A percentile compares a stretch with the other conserved stretches of the same genome.
Conservation (phyloP, 2,888 invertebrate species). For the Thumatha senex region DNA sequence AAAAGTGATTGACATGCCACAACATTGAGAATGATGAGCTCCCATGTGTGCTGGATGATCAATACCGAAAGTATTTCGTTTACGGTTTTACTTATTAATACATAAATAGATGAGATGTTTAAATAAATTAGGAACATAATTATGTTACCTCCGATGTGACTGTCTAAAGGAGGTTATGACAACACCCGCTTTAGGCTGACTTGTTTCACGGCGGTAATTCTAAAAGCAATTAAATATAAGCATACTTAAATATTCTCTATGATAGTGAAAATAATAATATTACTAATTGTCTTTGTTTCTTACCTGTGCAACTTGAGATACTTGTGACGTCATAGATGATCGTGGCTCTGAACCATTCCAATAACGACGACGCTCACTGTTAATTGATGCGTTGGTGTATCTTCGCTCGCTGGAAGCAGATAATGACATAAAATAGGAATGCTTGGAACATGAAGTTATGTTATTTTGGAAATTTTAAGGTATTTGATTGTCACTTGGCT, state of each 20-base stretch:
- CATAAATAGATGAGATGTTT: conserved; percentile 27
- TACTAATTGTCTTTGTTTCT: not conserved
- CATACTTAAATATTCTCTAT: not conserved
- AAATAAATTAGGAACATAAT: not conserved
- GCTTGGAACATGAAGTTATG: too few species aligned
- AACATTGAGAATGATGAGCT: conserved; percentile 63
- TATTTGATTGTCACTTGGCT: too few species aligned
- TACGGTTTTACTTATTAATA: conserved; percentile 21
- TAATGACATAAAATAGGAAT: not conserved
- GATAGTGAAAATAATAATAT: not conserved
- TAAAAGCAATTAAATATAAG: conserved; percentile 33
- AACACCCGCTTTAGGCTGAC: conserved; percentile 90
- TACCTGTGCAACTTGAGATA: conserved; percentile 70
- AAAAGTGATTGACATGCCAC: conserved; percentile 59
- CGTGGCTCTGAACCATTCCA: conserved; percentile 75
- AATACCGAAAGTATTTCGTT: conserved; percentile 30
- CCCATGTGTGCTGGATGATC: conserved; percentile 49
- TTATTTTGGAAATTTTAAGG: too few species aligned
- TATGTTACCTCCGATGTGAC: conserved; percentile 90
- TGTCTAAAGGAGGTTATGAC: conserved; percentile 95
- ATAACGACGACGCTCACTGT: conserved; percentile 73
- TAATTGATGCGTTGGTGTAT: conserved; percentile 72
- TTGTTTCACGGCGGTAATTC: conserved; percentile 78
- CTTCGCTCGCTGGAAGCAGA: conserved; percentile 58
- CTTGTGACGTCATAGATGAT: conserved; percentile 74